Conservation (phyloP, 2,888 invertebrate genomes). For the Alitta virens region DNA sequence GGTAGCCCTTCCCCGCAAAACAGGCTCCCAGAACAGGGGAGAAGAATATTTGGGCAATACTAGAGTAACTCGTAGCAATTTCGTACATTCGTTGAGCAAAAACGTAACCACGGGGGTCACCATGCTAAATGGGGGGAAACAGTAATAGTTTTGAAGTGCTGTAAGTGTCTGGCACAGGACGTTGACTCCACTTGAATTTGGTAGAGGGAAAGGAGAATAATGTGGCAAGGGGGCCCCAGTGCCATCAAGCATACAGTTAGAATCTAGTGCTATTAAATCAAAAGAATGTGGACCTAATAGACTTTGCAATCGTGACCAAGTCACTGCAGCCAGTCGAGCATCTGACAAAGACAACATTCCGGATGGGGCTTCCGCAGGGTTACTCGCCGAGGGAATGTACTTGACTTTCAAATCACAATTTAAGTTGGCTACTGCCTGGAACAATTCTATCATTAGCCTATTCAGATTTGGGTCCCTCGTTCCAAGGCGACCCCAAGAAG, state of each 20-base stretch:
- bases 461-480: neutral
- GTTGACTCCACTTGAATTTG: neutral
- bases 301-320: neutral
- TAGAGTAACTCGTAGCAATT: too few relatives aligned
- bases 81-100: neutral
- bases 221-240: neutral
- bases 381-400: neutral
- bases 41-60: too few relatives aligned
- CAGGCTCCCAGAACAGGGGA: too few relatives aligned
- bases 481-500: neutral
- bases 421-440: neutral
- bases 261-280: conserved; percentile 1
- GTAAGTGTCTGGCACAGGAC: neutral
- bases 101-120: neutral
- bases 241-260: neutral
- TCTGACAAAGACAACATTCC: neutral
- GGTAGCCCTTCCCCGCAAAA: too few relatives aligned
- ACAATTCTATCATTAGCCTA: neutral
- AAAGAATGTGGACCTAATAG: neutral
- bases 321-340: neutral
- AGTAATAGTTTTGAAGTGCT: neutral
- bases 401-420: neutral
- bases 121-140: neutral
- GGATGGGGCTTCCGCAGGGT: neutral
- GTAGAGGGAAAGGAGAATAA: neutral